Evolutionary conservation across 2,797 vertebrate species (phyloP), one percentile per base, ranked within the genome.

Genomic region (Sebastes jordani): DNA sequence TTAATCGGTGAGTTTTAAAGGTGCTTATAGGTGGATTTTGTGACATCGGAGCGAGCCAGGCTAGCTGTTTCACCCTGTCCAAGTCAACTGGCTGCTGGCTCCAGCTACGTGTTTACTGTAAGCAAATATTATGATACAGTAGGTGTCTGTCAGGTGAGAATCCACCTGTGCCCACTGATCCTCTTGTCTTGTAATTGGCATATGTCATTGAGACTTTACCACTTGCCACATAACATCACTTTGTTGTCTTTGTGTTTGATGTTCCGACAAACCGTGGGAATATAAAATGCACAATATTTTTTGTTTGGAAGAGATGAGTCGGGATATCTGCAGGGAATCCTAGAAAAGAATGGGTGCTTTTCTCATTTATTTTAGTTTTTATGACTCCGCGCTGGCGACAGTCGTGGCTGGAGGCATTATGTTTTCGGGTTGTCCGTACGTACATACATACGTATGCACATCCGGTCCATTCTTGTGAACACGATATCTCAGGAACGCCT

Each of bases 321-420:
- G 78, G 71, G 52, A 63, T 55, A 75, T 82, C 79, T 77, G 56
- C 73, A 55, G 49, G 20, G 64, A 81, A 58, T 74, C 13, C 34
- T 36, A 36, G 55, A 80, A 74, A 68, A 84, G 55, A 90, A 88
- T 55, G 23, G 42, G 0, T 46, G 46, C 74, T 70, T 83, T 71
- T 85, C 32, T 71, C 4, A 42, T 46, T 25, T 13, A 16, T 34
- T 52, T 75, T 52, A 25, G 30, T 65, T 25, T 38, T 11, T 20
- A 52, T 52, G 46, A 20, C 46, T 52, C 46, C 3, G 7, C 18
- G 16, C 46, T 0, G 0, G 7, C 46, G 0, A 20, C 18, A 49
- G 18, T 20, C 46, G 7, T 20, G 18, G 46, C 46, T 0, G 18
- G 46, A 52, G 18, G 46, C 18, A 20, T 52, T n/a, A 49, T 49